Evolutionary conservation across 2,113 vertebrate species (phyloP), one percentile per base, ranked within the genome.

Genomic region (Passer montanus): DNA sequence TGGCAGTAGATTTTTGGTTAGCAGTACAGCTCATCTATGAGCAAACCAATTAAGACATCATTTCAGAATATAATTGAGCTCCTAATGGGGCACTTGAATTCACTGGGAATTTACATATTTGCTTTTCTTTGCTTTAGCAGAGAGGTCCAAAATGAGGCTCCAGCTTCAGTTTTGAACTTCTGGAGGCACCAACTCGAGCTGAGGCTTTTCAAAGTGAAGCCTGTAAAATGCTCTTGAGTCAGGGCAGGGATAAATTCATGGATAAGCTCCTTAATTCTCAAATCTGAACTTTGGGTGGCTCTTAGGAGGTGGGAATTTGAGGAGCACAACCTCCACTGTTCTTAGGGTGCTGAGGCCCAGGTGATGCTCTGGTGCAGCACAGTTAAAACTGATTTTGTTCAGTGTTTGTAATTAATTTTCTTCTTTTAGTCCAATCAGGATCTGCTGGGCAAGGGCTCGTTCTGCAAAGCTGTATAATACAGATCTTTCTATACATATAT

Each of bases 11-110:
- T 73, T 91, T 97, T 96, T 95, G 87, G 92, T 94, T 92, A 87
- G 63, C 76, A 67, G 35, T 90, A 73, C 85, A 88, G 74, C 87
- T 88, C 70, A 22, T 92, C 88, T 85, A 67, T 91, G 91, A 95
- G 88, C 92, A 94, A 94, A 95, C 50, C 94, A 96, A 97, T 96
- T 96, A 97, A 95, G 89, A 55, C 87, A n/a, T 91, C 92, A 95
- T 93, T 94, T 94, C 93, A 87, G 90, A 89, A 81, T 63, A 85
- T 95, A 95, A 96, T 89, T 96, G 89, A 95, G 87, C 83, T 93
- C 64, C 78, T 97, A 84, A 93, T 94, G 93, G 92, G 70, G 4
- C 80, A 58, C 78, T 93, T 83, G 73, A 70, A 79, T 91, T 94
- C 76, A 11, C 44, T 75, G 69, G 86, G 75, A 95, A 92, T 94